Base-by-base conservation (phyloP, 2,113 vertebrate species). In the Pleuronectes platessa region DNA sequence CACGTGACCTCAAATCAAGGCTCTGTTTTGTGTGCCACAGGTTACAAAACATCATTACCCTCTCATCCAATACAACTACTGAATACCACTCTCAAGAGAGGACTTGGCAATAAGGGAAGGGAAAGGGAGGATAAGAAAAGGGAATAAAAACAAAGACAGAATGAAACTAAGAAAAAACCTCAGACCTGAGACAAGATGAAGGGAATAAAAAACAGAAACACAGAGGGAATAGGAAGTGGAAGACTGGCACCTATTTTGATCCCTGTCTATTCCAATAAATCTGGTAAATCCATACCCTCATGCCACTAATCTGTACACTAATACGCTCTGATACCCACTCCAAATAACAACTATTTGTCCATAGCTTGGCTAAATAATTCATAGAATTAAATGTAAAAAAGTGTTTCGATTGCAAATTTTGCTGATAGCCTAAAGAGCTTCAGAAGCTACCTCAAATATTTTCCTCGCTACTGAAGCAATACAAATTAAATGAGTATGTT, bases 241-340 rank as follows among this genome's bases (percentile, higher is more conserved):
- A 37, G 35, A 68, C 47, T 62, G 72, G 40, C 58, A 68, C 42
- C 51, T 35, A 47, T 68, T 60, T 59, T 54, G 18, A 62, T 68
- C 31, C 40, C 53, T 60, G 31, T 31, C 42, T 47, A 54, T 67
- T 58, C 53, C 27, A 2, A 59, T 63, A 59, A 59, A 71, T 71
- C 82, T 56, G 53, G 23, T 54, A 72, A 76, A 79, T 72, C 62
- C 51, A 63, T 18, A 63, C 23, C 27, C 49, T 71, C 27, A 15
- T 9, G 11, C 31, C 18, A 37, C 42, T 79, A 75, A 79, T 83
- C 61, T 11, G 0, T n/a, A n/a, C 18, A 66, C 37, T 58, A 70
- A 74, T 58, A 40, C 61, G 59, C 23, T 31, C 53, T 51, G 53
- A 74, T 60, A 82, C 69, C 64, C 14, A 21, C 31, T 71, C 71